A percentile compares a stretch with the other conserved stretches of the same genome.
phyloP scores from a whole-genome alignment of 2,797 vertebrate genomes.

The Spatula versicolor region DNA sequence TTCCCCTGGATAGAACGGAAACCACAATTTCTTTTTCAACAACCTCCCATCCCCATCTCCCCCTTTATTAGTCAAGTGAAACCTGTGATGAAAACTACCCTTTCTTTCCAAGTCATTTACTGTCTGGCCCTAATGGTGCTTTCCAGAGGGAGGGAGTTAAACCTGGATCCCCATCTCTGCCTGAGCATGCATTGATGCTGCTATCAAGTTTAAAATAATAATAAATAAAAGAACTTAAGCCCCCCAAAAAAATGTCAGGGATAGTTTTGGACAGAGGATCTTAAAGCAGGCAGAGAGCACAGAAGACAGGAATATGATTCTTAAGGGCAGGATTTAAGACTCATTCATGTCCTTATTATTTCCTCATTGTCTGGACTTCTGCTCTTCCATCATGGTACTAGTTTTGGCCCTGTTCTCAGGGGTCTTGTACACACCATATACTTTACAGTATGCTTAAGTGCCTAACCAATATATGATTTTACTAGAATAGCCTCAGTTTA shows the following conservation, averaged over 20 bases:
- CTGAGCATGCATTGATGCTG: background rate
- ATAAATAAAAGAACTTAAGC: background rate
- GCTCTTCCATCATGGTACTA: accelerated
- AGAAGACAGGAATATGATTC: background rate
- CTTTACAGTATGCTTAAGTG: background rate
- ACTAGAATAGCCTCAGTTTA: background rate
- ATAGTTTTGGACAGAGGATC: background rate
- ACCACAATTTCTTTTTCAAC: background rate
- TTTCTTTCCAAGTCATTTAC: background rate
- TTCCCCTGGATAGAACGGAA: background rate
- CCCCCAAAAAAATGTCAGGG: background rate
- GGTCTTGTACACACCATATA: background rate
- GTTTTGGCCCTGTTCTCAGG: background rate
- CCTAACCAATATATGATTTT: background rate
- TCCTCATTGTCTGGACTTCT: background rate
- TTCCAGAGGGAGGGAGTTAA: background rate
- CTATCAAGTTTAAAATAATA: background rate
- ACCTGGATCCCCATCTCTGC: background rate
- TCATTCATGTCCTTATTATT: background rate
- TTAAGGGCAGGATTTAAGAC: background rate
- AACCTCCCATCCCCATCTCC: background rate
- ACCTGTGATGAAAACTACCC: background rate
- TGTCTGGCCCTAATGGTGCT: background rate
- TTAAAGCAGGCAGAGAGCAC: background rate
- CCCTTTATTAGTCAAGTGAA: background rate